phyloP scores from a whole-genome alignment of 2,113 vertebrate genomes.

The Phalacrocorax aristotelis region DNA sequence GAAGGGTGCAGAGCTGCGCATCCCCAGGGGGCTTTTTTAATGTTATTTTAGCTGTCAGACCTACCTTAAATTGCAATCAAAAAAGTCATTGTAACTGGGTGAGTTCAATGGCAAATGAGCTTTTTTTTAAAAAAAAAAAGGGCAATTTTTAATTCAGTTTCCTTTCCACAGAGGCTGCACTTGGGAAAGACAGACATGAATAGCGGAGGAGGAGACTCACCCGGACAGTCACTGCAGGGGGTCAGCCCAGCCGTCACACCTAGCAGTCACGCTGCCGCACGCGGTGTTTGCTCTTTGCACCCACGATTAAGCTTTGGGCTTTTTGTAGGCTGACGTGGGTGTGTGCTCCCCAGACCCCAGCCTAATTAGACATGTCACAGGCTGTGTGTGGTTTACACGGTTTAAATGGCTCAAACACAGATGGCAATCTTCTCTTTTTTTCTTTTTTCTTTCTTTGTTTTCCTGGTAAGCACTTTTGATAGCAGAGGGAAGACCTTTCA shows the following conservation, averaged over 20 bases:
- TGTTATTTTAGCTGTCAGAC: not conserved
- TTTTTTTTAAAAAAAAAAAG: not conserved
- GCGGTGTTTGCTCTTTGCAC: not conserved
- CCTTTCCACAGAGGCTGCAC: accelerated
- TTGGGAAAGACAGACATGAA: not conserved
- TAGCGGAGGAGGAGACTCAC: not conserved
- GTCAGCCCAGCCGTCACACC: not conserved
- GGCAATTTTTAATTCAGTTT: not conserved
- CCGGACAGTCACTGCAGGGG: accelerated
- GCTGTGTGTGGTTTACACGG: not conserved
- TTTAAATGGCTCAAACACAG: not conserved
- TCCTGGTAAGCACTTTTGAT: not conserved
- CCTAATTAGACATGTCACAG: not conserved
- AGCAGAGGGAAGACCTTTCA: not conserved
- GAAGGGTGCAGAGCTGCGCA: not conserved
- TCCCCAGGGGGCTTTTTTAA: accelerated
- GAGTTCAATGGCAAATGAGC: not conserved
- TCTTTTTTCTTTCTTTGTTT: not conserved
- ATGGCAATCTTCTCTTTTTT: not conserved
- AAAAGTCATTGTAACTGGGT: not conserved
- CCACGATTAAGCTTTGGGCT: not conserved
- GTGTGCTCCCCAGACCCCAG: not conserved
- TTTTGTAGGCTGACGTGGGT: not conserved
- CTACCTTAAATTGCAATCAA: not conserved
- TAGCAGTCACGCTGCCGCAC: not conserved